These are phyloP conservation scores for Conus ventricosus DNA, from an alignment of 1,140 invertebrate species.

Conservation along the genomic window DNA sequence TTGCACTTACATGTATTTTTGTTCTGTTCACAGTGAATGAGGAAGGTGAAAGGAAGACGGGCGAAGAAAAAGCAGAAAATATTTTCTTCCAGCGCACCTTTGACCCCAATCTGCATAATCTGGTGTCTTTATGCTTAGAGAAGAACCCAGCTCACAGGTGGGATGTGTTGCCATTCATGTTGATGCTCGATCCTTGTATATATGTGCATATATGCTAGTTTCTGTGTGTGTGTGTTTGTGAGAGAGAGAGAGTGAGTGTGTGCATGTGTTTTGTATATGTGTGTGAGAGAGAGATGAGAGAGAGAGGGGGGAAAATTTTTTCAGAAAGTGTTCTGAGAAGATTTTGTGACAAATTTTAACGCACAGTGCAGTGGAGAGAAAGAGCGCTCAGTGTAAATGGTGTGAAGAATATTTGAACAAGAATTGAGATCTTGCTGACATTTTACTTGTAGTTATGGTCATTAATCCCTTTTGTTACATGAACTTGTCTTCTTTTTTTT, in stretches of 20 bases:
- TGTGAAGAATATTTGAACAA: too few species aligned
- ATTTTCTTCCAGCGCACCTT: slow-evolving; percentile 79
- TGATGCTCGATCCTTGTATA: neutral
- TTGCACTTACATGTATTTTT: too few species aligned
- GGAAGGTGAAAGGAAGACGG: slow-evolving; percentile 56
- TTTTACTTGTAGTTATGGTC: too few species aligned
- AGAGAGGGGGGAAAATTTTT: too few species aligned
- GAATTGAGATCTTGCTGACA: too few species aligned
- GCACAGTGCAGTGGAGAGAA: too few species aligned
- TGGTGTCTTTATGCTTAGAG: slow-evolving; percentile 83
- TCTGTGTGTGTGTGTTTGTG: neutral
- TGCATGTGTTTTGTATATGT: neutral
- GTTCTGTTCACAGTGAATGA: slow-evolving; percentile 23
- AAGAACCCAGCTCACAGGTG: slow-evolving; percentile 73
- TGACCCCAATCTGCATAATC: slow-evolving; percentile 84
- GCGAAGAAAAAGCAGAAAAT: slow-evolving; percentile 68
- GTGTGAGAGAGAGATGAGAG: neutral
- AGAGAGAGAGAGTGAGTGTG: slow-evolving; percentile 12
- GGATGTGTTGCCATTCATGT: neutral
- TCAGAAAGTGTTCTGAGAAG: too few species aligned
- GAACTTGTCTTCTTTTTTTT: too few species aligned
- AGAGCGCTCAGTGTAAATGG: too few species aligned
- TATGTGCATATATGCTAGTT: too few species aligned
- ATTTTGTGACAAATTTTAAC: too few species aligned
- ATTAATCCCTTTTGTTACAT: too few species aligned